Evolutionary conservation across 2,113 vertebrate species (phyloP).

Genomic region (Orycteropus afer): DNA sequence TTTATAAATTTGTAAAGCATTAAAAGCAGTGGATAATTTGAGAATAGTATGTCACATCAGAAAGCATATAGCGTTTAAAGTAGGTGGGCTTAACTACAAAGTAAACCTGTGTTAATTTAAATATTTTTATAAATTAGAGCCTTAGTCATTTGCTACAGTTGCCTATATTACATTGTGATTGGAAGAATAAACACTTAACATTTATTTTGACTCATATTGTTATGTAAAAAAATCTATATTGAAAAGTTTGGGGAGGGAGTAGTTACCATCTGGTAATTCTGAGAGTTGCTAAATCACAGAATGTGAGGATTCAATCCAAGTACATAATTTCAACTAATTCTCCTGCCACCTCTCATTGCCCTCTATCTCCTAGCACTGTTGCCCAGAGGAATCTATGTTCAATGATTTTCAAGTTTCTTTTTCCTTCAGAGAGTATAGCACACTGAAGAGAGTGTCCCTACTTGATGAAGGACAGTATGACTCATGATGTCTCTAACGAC

Average conservation of each 20-base stretch:
- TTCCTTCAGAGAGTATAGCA: background rate
- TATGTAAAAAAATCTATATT: background rate
- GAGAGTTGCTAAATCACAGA: background rate
- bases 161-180: background rate
- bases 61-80: background rate
- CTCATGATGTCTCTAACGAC: background rate
- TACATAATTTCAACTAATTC: conserved; percentile 5
- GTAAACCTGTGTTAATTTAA: background rate
- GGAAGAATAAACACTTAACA: background rate
- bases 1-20: background rate
- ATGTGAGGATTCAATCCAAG: background rate
- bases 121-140: background rate
- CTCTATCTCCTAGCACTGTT: background rate
- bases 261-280: background rate
- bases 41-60: background rate
- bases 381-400: background rate
- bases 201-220: conserved; percentile 14
- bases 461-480: conserved; percentile 22
- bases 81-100: background rate
- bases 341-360: background rate
- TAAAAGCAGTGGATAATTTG: background rate
- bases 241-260: background rate
- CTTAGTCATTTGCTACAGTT: background rate
- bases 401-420: background rate
- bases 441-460: background rate